Evolutionary conservation across 2,888 invertebrate species (phyloP), one percentile per base, ranked within the genome.

Genomic region (Ennomos fuscantarius): DNA sequence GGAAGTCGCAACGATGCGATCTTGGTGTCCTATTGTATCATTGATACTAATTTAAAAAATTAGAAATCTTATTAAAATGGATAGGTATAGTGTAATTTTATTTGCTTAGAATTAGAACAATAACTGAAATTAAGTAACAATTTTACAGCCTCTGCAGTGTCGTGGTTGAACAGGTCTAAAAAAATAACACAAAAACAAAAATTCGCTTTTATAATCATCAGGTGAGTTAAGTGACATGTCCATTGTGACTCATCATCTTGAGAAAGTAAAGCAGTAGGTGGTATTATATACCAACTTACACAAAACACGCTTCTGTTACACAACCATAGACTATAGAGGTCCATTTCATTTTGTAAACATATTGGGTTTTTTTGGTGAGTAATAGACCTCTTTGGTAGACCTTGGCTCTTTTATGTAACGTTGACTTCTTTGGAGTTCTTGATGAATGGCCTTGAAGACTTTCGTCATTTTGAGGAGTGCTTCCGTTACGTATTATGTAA

Each of bases 381-480:
- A 45, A 49, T 39, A 40, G 39, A 49, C 39, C 45, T 46, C 46
- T 12, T 46, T 49, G 34, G 13, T 35, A 31, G 58, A 59, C 58
- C 58, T 59, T 59, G 58, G 53, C 44, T 49, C 42, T 45, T 59
- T 59, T 59, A 59, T 59, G 58, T 59, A 59, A 59, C 53, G 37
- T 53, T 53, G 57, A 57, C 52, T 57, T 37, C 24, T 46, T 55
- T 45, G 41, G 50, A 33, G 12, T 12, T 33, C 33, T 11, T 37
- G 57, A 56, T 51, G 46, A 12, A 49, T 52, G 58, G 53, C 58
- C 58, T 59, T 59, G 58, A 54, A 40, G 33, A 42, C 49, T 53
- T 59, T 59, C 58, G 42, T 54, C 39, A 37, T 45, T 56, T 51
- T 46, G 42, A 36, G 37, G 40, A 31, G 10, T 40, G n/a, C 33